Percentiles rank a stretch among this genome's conserved stretches.
These are phyloP conservation scores for Passer montanus DNA, from an alignment of 2,113 vertebrate species.

Conservation along the genomic window DNA sequence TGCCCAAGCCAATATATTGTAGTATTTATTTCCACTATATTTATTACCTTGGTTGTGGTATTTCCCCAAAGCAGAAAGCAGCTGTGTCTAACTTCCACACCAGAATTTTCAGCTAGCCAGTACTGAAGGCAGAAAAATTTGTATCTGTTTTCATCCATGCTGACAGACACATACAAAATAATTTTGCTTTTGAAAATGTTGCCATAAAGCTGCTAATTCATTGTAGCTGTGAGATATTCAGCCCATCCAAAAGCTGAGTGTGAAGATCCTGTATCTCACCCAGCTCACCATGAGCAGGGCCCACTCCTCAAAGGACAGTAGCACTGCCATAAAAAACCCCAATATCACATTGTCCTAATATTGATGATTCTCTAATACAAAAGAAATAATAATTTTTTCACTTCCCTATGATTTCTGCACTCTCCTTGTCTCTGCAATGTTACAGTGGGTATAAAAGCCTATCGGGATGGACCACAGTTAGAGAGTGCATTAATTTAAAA, in stretches of 20 bases:
- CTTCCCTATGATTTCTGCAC: neutral
- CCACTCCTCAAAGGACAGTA: neutral
- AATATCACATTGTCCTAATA: neutral
- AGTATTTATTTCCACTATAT: conserved; percentile 41
- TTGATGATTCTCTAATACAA: neutral
- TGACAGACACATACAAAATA: neutral
- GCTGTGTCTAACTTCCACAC: neutral
- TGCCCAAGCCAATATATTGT: neutral
- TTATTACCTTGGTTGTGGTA: conserved; percentile 18
- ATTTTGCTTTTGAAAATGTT: neutral
- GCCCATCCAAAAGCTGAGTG: neutral
- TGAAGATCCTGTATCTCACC: neutral
- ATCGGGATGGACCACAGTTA: neutral
- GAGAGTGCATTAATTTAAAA: neutral
- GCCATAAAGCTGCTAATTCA: neutral
- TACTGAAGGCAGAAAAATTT: neutral
- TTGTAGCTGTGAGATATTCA: neutral
- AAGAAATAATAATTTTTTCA: neutral
- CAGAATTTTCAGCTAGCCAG: neutral
- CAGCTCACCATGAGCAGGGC: neutral
- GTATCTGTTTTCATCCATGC: neutral
- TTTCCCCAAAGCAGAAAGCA: conserved; percentile 44
- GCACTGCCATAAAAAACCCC: neutral
- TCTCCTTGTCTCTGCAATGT: neutral
- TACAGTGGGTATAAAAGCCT: neutral